These are phyloP conservation scores for Drosophila anceps DNA, from an alignment of 2,888 invertebrate genomes.

Conservation along the genomic window DNA sequence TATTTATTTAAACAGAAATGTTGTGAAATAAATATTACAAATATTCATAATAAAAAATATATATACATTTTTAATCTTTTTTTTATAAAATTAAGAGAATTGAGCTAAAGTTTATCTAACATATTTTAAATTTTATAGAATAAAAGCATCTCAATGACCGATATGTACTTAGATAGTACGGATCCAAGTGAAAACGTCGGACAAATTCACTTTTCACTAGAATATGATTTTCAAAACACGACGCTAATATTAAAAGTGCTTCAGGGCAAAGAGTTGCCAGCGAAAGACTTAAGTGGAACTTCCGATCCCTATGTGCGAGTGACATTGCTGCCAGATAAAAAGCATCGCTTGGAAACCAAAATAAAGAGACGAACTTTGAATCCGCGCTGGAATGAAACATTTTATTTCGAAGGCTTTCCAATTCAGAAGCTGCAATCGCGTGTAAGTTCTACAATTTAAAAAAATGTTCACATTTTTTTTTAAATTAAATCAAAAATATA, in stretches of 20 bases:
- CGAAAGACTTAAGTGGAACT: conserved; percentile 96
- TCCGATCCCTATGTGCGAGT: conserved; percentile 97
- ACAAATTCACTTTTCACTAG: conserved; percentile 96
- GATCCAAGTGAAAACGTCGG: conserved; percentile 97
- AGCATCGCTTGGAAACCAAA: conserved; percentile 96
- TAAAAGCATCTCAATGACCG: conserved; percentile 95
- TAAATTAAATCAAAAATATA: too few species aligned
- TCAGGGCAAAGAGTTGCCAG: conserved; percentile 97
- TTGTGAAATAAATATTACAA: too few species aligned
- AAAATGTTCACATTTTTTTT: neutral
- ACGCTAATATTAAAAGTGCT: conserved; percentile 95
- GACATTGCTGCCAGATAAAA: conserved; percentile 95
- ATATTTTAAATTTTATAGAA: conserved; percentile 87
- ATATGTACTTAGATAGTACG: conserved; percentile 97
- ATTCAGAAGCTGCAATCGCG: conserved; percentile 96
- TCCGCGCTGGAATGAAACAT: conserved; percentile 97
- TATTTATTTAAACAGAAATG: too few species aligned
- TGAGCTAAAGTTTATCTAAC: neutral
- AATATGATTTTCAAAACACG: conserved; percentile 97
- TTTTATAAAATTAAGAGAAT: neutral
- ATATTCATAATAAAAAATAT: too few species aligned
- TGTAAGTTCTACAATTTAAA: conserved; percentile 84
- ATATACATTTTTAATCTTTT: too few species aligned
- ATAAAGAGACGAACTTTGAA: conserved; percentile 95
- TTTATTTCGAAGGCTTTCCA: conserved; percentile 97